phyloP scores from a whole-genome alignment of 2,797 vertebrate species.

The Liasis olivaceus region DNA sequence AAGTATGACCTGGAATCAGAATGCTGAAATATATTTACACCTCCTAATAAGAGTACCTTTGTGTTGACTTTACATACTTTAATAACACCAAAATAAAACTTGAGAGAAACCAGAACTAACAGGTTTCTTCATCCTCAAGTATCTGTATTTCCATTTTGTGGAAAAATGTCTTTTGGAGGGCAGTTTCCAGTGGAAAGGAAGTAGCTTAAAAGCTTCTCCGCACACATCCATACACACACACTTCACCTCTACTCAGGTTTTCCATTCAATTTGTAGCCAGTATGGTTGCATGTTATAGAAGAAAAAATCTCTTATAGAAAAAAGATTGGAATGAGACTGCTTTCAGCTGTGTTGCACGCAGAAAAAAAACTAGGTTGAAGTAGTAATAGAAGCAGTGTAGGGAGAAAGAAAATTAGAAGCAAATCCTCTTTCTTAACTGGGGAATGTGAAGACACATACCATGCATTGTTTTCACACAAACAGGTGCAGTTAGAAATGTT shows the following conservation, averaged over 20 bases:
- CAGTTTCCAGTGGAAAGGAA: background rate
- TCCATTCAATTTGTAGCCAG: background rate
- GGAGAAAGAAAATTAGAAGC: background rate
- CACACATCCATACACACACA: background rate
- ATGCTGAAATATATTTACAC: background rate
- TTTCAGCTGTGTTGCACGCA: background rate
- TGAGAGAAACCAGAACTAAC: background rate
- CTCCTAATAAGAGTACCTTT: background rate
- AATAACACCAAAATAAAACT: background rate
- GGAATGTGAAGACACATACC: background rate
- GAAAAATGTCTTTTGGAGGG: background rate
- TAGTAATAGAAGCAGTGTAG: background rate
- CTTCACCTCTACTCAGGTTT: too few species aligned
- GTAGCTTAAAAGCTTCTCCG: background rate
- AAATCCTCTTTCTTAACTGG: background rate
- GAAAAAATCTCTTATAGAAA: background rate
- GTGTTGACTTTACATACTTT: background rate
- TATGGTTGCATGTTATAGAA: background rate
- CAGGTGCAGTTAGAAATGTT: slow-evolving; percentile 14
- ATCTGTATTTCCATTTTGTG: background rate
- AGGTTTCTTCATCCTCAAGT: background rate
- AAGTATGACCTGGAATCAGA: background rate
- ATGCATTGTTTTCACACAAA: background rate
- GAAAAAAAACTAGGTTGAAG: background rate
- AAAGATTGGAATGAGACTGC: background rate